Conservation (phyloP, 1,140 invertebrate species). For the Xylocopa sonorina region DNA sequence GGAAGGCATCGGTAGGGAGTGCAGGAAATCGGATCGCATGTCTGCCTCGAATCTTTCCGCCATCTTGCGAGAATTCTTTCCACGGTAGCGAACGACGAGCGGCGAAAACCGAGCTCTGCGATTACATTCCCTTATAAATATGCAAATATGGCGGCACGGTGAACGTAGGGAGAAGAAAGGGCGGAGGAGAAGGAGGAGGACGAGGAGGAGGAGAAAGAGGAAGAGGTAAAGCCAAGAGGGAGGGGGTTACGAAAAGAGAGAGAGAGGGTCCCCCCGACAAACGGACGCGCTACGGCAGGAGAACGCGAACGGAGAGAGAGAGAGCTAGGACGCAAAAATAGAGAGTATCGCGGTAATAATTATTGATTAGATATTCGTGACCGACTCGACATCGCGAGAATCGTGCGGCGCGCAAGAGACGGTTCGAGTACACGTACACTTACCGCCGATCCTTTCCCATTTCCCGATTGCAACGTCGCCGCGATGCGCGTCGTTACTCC, state of each 20-base stretch:
- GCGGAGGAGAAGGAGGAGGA: conserved; percentile 38
- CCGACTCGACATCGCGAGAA: conserved; percentile 70
- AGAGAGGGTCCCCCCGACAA: conserved; percentile 53
- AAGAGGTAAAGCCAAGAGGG: conserved; percentile 31
- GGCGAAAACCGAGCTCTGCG: conserved; percentile 80
- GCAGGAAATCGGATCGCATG: conserved; percentile 81
- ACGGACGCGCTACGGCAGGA: conserved; percentile 46
- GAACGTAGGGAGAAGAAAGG: conserved; percentile 52
- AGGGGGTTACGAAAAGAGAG: conserved; percentile 17
- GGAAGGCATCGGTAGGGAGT: conserved; percentile 35
- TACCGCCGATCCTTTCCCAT: conserved; percentile 26
- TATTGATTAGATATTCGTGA: conserved; percentile 81
- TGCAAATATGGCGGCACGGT: conserved; percentile 77
- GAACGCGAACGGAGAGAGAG: conserved; percentile 48
- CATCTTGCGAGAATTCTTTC: conserved; percentile 80
- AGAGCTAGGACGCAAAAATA: conserved; percentile 74
- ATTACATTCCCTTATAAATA: conserved; percentile 83
- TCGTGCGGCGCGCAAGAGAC: conserved; percentile 55
- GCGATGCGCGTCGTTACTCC: no score
- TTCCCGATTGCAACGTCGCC: no score
- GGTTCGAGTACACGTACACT: conserved; percentile 14
- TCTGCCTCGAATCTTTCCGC: conserved; percentile 81
- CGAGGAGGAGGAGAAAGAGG: conserved; percentile 30
- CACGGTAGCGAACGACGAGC: conserved; percentile 72
- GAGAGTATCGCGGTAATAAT: conserved; percentile 79